Evolutionary conservation across 2,113 vertebrate genomes (phyloP).

Genomic region (Cnemophilus loriae): DNA sequence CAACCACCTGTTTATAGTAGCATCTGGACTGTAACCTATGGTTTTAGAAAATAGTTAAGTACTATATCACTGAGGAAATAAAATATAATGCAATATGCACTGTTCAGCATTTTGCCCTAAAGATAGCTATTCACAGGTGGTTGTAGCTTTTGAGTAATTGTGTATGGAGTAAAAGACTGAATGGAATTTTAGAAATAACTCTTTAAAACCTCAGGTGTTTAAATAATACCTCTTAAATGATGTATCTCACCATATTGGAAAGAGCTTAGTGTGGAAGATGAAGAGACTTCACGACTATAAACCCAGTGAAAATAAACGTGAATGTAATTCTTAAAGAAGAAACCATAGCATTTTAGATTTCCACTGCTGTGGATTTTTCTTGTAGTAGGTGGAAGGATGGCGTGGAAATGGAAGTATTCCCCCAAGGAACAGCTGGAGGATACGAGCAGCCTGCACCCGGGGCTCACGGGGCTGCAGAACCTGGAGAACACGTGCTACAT

Average conservation of each 20-base stretch:
- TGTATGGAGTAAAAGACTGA: neutral
- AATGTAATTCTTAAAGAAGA: neutral
- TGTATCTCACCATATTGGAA: rapidly evolving
- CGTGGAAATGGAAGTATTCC: neutral
- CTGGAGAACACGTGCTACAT: constrained; percentile 86
- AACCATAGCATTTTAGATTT: neutral
- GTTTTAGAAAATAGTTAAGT: neutral
- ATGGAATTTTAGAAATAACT: neutral
- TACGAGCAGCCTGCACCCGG: neutral
- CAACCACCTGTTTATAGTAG: neutral
- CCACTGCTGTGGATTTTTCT: neutral
- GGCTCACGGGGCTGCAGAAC: constrained; percentile 80
- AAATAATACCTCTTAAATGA: neutral
- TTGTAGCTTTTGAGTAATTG: neutral
- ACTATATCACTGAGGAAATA: neutral
- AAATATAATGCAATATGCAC: neutral
- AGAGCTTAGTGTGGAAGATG: neutral
- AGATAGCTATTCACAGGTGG: neutral
- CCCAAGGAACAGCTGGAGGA: neutral
- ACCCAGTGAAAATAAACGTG: neutral
- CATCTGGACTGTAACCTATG: neutral
- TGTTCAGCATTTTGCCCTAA: neutral
- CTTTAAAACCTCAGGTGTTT: neutral
- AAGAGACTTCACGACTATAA: neutral
- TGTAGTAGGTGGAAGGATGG: neutral